Evolutionary conservation across 2,888 invertebrate species (phyloP).

Genomic region (Barypeithes pellucidus): DNA sequence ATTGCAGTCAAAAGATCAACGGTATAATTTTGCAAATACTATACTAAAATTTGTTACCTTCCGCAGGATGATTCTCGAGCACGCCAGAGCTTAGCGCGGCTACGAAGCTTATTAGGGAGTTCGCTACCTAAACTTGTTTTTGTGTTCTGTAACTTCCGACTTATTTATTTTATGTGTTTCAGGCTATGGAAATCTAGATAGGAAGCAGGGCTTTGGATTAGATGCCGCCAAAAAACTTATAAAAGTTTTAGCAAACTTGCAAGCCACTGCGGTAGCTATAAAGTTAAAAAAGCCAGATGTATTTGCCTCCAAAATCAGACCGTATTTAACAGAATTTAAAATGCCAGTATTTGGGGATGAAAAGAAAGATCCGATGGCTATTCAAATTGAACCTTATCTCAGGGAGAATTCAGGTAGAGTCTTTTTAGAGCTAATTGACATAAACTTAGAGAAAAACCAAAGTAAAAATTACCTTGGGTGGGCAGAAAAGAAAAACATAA

Average conservation of each 20-base stretch:
- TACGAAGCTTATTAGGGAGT: no score
- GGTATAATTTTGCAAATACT: no score
- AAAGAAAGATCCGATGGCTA: not conserved
- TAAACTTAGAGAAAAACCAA: no score
- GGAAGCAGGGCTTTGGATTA: slow-evolving; percentile 71
- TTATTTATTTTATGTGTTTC: slow-evolving; percentile 40
- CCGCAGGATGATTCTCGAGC: no score
- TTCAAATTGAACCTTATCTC: slow-evolving; percentile 17
- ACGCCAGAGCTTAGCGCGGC: no score
- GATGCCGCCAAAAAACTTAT: slow-evolving; percentile 70
- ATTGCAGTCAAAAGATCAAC: no score
- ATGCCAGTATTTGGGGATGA: not conserved
- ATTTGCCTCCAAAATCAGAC: slow-evolving; percentile 66
- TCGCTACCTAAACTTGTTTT: no score
- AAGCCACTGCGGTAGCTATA: slow-evolving; percentile 73
- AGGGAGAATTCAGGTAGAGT: slow-evolving; percentile 34
- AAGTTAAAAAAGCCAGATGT: slow-evolving; percentile 69
- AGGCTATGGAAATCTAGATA: slow-evolving; percentile 72
- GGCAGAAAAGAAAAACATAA: no score
- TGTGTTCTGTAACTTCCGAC: no score
- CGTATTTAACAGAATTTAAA: slow-evolving; percentile 61
- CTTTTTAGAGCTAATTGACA: no score
- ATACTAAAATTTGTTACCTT: no score
- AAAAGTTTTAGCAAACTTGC: slow-evolving; percentile 72
- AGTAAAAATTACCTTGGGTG: no score